Conservation (phyloP, 2,888 invertebrate species). For the Euspilapteryx auroguttella region DNA sequence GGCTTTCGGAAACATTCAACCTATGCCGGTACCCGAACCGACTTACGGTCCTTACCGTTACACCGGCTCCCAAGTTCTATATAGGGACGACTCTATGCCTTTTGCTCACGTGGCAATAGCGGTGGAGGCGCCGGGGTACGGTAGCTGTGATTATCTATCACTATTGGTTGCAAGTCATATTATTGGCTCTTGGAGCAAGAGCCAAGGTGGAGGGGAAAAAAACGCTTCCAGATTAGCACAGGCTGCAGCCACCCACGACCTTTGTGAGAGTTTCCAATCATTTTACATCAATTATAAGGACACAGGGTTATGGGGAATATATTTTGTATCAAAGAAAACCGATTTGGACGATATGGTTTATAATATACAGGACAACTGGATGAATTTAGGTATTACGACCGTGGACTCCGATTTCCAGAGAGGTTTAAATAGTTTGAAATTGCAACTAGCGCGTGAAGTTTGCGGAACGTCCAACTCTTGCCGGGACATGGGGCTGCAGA, state of each 20-base stretch:
- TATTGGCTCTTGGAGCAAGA: slow-evolving; percentile 36
- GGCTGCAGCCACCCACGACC: slow-evolving; percentile 17
- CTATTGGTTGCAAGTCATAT: slow-evolving; percentile 28
- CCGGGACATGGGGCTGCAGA: slow-evolving; percentile 27
- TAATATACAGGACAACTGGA: slow-evolving; percentile 32
- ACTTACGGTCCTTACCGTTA: slow-evolving; percentile 14
- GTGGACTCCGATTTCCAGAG: slow-evolving; percentile 20
- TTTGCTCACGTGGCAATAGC: slow-evolving; percentile 40
- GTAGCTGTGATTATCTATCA: slow-evolving; percentile 22
- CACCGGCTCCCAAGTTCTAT: slow-evolving; percentile 19
- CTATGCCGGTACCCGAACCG: slow-evolving; percentile 18
- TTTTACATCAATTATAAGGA: slow-evolving; percentile 41
- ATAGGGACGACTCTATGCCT: slow-evolving; percentile 39
- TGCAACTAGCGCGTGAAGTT: slow-evolving; percentile 18
- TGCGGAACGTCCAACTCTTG: slow-evolving; percentile 22
- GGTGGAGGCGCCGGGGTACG: slow-evolving; percentile 39
- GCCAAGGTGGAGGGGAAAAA: slow-evolving; percentile 19
- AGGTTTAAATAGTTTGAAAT: slow-evolving; percentile 23
- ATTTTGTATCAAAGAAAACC: slow-evolving; percentile 25
- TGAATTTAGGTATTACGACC: slow-evolving; percentile 26
- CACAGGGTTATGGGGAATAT: slow-evolving; percentile 49
- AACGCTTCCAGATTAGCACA: slow-evolving; percentile 23
- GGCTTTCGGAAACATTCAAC: slow-evolving; percentile 6
- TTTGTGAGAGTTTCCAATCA: slow-evolving; percentile 35
- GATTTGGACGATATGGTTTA: slow-evolving; percentile 29